Conservation (phyloP, 2,797 vertebrate genomes). For the Echeneis naucrates region DNA sequence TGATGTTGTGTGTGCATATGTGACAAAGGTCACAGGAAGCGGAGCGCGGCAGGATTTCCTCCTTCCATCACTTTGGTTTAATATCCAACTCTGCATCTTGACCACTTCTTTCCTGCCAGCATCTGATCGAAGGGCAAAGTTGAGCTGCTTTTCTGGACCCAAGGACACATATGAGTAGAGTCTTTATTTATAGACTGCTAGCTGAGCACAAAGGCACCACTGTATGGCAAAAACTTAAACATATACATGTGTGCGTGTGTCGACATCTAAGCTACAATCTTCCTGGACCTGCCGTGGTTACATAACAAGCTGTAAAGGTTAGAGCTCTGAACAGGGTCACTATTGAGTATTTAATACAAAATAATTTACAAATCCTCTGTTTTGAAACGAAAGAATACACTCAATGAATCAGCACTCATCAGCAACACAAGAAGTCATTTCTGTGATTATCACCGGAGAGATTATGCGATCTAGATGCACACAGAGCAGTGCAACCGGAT, state of each 20-base stretch:
- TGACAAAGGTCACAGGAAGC: slow-evolving; percentile 74
- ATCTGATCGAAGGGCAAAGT: slow-evolving; percentile 62
- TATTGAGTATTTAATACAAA: background rate
- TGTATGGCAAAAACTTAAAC: slow-evolving; percentile 48
- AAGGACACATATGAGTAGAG: slow-evolving; percentile 60
- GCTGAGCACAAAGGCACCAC: slow-evolving; percentile 68
- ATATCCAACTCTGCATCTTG: slow-evolving; percentile 48
- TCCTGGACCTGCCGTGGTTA: slow-evolving; percentile 35
- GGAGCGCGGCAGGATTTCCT: slow-evolving; percentile 78
- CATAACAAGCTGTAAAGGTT: slow-evolving; percentile 39
- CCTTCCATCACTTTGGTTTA: slow-evolving; percentile 42
- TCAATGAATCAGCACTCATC: background rate
- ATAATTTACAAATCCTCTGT: background rate
- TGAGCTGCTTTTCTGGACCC: slow-evolving; percentile 55
- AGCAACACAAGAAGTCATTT: background rate
- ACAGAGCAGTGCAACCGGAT: background rate
- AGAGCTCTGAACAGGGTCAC: slow-evolving; percentile 3
- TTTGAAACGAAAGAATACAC: background rate
- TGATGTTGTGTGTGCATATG: slow-evolving; percentile 21
- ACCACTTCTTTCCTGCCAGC: slow-evolving; percentile 54
- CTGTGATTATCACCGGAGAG: slow-evolving; percentile 10
- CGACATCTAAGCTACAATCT: slow-evolving; percentile 37
- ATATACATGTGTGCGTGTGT: slow-evolving; percentile 20
- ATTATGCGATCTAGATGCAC: slow-evolving; percentile 14
- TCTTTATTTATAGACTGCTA: slow-evolving; percentile 62